phyloP scores from a whole-genome alignment of 1,140 invertebrate genomes.

The Lepidurus apus region DNA sequence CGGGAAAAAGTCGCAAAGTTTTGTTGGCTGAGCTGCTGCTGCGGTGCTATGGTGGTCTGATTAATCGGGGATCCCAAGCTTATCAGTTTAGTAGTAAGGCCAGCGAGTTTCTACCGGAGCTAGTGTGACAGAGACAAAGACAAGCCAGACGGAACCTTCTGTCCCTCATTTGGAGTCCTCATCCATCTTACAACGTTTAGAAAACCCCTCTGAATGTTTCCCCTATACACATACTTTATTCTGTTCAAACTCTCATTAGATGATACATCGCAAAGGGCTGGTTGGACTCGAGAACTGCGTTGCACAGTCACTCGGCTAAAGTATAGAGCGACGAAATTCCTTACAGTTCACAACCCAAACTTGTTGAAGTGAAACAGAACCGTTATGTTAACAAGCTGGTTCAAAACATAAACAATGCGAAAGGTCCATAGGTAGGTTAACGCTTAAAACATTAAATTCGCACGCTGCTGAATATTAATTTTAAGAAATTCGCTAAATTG shows the following conservation, averaged over 20 bases:
- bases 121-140: constrained; percentile 8
- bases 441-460: no score
- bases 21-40: background rate
- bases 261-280: background rate
- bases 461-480: no score
- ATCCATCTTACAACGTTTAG: background rate
- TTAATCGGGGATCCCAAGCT: constrained; percentile 14
- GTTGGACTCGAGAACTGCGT: background rate
- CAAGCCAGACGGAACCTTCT: constrained; percentile 7
- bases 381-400: no score
- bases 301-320: no score
- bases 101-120: constrained; percentile 3
- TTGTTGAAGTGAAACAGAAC: no score
- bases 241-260: background rate
- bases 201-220: background rate
- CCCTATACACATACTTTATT: background rate
- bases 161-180: constrained; percentile 1
- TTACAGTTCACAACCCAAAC: no score
- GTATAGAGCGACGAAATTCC: no score
- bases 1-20: background rate
- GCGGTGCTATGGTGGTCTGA: constrained; percentile 6
- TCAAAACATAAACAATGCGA: no score
- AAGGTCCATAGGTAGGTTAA: no score
- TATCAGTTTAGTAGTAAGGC: background rate
- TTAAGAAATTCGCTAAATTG: no score